phyloP scores from a whole-genome alignment of 37 sponge, comb jelly and placozoan species.

The Tethya wilhelma region DNA sequence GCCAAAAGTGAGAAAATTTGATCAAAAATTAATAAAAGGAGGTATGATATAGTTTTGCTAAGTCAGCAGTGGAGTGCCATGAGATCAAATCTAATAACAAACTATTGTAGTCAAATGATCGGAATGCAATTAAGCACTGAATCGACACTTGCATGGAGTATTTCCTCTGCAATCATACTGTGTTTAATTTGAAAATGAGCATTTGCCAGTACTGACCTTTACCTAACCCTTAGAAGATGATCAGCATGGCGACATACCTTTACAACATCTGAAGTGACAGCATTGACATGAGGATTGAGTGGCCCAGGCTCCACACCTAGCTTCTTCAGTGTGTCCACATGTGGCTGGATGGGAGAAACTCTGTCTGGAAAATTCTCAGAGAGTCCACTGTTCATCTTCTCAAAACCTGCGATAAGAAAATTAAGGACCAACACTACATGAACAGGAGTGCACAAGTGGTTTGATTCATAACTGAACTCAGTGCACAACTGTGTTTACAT shows the following conservation, averaged over 20 bases:
- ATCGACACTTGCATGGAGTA: too few species aligned
- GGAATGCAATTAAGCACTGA: too few species aligned
- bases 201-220: too few species aligned
- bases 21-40: too few species aligned
- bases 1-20: not conserved
- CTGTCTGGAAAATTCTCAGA: constrained; percentile 67
- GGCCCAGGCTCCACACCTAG: constrained; percentile 59
- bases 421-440: not conserved
- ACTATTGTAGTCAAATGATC: too few species aligned
- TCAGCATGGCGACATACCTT: constrained; percentile 37
- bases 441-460: not conserved
- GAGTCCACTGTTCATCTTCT: constrained; percentile 79
- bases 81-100: too few species aligned
- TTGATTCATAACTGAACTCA: not conserved
- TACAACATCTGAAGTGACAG: constrained; percentile 68
- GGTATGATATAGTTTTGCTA: too few species aligned
- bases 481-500: too few species aligned
- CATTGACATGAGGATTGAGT: constrained; percentile 60
- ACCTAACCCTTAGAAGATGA: too few species aligned
- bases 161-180: too few species aligned
- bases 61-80: too few species aligned
- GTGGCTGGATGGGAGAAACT: constrained; percentile 60
- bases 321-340: constrained; percentile 43
- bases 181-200: too few species aligned
- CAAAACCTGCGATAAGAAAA: constrained; percentile 59